Evolutionary conservation across 2,888 invertebrate species (phyloP).

Genomic region (Xanthostigma xanthostigma): DNA sequence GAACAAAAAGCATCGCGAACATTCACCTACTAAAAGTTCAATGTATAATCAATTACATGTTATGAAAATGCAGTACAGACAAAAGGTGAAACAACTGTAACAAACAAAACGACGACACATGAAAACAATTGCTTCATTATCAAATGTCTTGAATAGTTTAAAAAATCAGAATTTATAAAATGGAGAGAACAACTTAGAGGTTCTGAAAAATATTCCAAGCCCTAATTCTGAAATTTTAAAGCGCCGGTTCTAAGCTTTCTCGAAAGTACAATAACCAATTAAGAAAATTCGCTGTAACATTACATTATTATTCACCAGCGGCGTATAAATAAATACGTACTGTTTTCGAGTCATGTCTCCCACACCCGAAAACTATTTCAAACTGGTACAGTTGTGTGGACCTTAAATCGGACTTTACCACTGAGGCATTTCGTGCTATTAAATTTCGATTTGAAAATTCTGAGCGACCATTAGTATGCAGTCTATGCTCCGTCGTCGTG

Average conservation of each 20-base stretch:
- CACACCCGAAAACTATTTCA: neutral
- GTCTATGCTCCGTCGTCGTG: constrained; percentile 11
- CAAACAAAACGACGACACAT: too few species aligned
- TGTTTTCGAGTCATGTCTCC: neutral
- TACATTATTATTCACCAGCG: neutral
- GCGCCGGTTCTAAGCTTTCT: too few species aligned
- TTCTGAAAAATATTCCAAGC: too few species aligned
- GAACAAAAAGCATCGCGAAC: too few species aligned
- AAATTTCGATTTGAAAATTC: constrained; percentile 8
- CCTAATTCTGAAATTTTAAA: too few species aligned
- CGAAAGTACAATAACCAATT: neutral
- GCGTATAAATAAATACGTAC: neutral
- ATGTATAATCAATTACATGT: too few species aligned
- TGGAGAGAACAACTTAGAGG: neutral
- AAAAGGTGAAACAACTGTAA: too few species aligned
- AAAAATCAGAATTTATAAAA: too few species aligned
- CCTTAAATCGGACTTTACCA: constrained; percentile 19
- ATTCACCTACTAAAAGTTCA: too few species aligned
- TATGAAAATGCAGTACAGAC: too few species aligned
- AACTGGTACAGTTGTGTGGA: constrained; percentile 7
- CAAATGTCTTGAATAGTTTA: too few species aligned
- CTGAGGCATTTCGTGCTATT: constrained; percentile 14
- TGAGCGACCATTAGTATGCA: constrained; percentile 9
- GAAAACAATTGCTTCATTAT: too few species aligned
- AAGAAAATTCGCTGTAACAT: neutral